Percentiles rank a stretch among this genome's conserved stretches.
Conservation (phyloP, 2,797 vertebrate genomes). For the Anguilla megastoma region DNA sequence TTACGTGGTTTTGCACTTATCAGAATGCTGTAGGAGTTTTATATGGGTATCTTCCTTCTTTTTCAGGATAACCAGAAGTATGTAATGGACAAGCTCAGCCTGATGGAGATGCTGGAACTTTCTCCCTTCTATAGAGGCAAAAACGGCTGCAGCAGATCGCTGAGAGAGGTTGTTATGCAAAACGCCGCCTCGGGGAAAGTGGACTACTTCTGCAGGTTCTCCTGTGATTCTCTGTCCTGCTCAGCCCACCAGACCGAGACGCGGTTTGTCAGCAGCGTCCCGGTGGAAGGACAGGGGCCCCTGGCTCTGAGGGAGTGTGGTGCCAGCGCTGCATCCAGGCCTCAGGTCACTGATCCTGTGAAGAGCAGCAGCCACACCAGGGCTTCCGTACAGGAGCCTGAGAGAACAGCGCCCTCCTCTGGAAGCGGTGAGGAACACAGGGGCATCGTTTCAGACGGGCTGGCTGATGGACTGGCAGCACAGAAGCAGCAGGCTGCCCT, state of each 20-base stretch:
- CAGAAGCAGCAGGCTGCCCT: constrained; percentile 33
- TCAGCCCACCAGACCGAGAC: background rate
- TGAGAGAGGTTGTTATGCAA: constrained; percentile 10
- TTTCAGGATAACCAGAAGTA: constrained; percentile 25
- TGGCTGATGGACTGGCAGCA: constrained; percentile 18
- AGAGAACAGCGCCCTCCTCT: background rate
- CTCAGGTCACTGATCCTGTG: background rate
- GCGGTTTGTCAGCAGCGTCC: constrained; percentile 7
- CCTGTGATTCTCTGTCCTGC: background rate
- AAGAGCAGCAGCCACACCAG: background rate
- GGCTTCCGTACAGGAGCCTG: constrained; percentile 41
- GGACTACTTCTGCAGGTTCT: background rate
- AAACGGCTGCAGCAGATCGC: constrained; percentile 1
- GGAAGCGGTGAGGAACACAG: constrained; percentile 40
- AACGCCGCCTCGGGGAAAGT: background rate
- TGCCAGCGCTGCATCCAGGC: background rate
- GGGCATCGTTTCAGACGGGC: constrained; percentile 2
- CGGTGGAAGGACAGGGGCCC: background rate
- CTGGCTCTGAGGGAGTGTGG: constrained; percentile 6
- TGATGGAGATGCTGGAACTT: constrained; percentile 15
- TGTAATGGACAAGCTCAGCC: background rate
- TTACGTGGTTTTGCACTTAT: background rate
- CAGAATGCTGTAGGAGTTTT: background rate
- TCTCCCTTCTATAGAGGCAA: background rate
- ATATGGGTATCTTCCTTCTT: constrained; percentile 13